Evolutionary conservation across 2,113 vertebrate genomes (phyloP).

Genomic region (Vombatus ursinus): DNA sequence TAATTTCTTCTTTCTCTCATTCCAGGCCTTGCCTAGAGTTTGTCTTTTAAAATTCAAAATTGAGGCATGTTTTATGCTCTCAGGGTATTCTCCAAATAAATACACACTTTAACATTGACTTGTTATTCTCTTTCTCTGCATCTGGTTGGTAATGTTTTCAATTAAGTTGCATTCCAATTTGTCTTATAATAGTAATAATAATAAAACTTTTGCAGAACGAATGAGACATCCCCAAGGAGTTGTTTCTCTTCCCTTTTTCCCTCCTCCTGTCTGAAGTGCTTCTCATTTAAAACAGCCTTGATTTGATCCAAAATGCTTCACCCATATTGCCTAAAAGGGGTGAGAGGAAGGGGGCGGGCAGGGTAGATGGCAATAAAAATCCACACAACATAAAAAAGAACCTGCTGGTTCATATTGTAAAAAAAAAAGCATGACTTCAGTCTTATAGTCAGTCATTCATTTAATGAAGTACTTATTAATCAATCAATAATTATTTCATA

Average conservation of each 20-base stretch:
- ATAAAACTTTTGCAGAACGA: conserved; percentile 60
- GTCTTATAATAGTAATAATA: conserved; percentile 60
- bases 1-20: conserved; percentile 57
- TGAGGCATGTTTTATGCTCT: conserved; percentile 60
- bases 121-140: conserved; percentile 48
- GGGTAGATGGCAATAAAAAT: neutral
- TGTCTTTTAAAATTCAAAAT: conserved; percentile 66
- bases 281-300: conserved; percentile 50
- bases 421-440: conserved; percentile 45
- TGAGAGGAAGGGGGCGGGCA: neutral
- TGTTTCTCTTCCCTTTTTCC: conserved; percentile 23
- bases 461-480: neutral
- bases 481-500: neutral
- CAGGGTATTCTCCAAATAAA: conserved; percentile 60
- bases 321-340: conserved; percentile 6
- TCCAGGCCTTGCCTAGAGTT: neutral
- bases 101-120: conserved; percentile 47
- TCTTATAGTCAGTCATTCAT: conserved; percentile 2
- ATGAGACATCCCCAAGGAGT: neutral
- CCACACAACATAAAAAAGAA: neutral
- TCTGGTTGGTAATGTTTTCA: conserved; percentile 62
- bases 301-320: conserved; percentile 45
- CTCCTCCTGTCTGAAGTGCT: neutral
- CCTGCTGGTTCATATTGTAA: neutral
- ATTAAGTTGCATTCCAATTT: conserved; percentile 66